phyloP scores from a whole-genome alignment of 2,888 invertebrate genomes.

The Hetaerina titia region DNA sequence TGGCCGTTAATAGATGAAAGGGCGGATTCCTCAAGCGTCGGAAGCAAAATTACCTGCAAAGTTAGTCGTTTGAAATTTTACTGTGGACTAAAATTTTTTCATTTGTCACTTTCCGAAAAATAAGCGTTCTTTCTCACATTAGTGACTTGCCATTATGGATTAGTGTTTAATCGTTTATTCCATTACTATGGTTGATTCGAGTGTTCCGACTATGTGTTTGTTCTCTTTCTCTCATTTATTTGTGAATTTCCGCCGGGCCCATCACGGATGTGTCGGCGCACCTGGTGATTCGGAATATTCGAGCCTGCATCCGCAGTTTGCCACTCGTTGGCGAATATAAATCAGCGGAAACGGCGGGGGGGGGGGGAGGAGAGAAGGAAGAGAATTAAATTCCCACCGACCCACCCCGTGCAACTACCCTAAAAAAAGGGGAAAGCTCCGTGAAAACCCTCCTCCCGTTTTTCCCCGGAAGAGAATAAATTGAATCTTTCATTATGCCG shows the following conservation, averaged over 20 bases:
- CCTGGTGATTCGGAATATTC: neutral
- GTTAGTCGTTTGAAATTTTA: too few species aligned
- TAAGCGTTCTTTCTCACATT: too few species aligned
- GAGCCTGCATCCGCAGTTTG: neutral
- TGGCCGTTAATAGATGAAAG: too few species aligned
- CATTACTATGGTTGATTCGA: neutral
- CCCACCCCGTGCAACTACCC: too few species aligned
- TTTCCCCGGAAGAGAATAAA: neutral
- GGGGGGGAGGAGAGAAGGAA: too few species aligned
- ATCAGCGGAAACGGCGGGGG: neutral
- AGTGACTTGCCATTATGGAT: too few species aligned
- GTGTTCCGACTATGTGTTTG: too few species aligned
- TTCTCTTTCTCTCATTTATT: neutral
- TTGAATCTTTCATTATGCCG: neutral
- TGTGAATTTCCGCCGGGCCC: neutral
- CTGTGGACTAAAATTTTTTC: too few species aligned
- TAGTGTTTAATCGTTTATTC: neutral
- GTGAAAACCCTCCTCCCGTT: neutral
- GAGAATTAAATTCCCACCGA: too few species aligned
- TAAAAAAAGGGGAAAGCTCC: neutral
- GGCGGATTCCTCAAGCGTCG: too few species aligned
- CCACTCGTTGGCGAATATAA: neutral
- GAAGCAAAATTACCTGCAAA: too few species aligned
- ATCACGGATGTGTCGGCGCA: neutral
- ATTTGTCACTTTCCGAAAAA: too few species aligned